Conservation (phyloP, 2,113 vertebrate species). For the Mirza zaza region DNA sequence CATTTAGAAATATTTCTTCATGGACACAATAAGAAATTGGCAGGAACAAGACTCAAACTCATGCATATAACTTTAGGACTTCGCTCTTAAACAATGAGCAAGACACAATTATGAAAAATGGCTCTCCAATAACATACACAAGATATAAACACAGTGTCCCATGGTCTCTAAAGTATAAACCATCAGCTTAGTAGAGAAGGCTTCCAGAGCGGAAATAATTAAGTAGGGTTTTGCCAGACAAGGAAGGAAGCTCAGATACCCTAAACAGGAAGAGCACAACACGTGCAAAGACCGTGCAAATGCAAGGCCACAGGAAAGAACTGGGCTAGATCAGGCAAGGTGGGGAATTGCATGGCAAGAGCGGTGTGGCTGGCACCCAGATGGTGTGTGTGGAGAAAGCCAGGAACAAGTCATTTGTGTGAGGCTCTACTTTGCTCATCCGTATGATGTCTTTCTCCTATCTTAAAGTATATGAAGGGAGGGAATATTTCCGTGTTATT, state of each 20-base stretch:
- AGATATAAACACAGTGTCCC: neutral
- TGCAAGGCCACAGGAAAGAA: neutral
- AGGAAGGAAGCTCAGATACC: neutral
- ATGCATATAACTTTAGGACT: neutral
- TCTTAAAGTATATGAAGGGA: neutral
- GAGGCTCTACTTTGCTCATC: neutral
- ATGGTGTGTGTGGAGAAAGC: neutral
- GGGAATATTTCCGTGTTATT: neutral
- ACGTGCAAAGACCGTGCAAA: neutral
- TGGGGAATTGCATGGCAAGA: fast-evolving
- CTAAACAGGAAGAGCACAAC: fast-evolving
- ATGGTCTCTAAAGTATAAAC: too few relatives aligned
- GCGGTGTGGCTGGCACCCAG: fast-evolving
- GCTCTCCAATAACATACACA: neutral
- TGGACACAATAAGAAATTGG: neutral
- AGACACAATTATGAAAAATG: neutral
- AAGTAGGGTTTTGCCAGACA: neutral
- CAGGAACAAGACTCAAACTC: neutral
- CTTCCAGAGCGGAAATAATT: neutral
- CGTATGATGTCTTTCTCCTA: neutral
- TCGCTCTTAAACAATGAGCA: neutral
- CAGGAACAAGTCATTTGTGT: fast-evolving
- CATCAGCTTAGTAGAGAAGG: neutral
- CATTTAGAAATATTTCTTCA: neutral
- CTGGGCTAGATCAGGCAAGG: neutral